Evolutionary conservation across 2,888 invertebrate genomes (phyloP).

Genomic region (Pseudococcus longispinus): DNA sequence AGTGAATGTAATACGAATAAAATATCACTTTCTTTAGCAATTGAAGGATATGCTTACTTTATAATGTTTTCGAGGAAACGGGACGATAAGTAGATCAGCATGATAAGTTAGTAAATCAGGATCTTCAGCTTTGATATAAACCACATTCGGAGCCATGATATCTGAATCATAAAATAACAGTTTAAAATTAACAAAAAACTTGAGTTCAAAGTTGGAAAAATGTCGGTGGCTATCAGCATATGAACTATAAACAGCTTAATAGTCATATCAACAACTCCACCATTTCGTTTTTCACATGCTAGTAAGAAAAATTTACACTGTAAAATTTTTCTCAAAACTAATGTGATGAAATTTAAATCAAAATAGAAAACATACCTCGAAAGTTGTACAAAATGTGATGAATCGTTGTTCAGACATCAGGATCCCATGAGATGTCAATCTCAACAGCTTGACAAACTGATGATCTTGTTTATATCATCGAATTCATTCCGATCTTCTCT

Average conservation of each 20-base stretch:
- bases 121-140: conserved; percentile 99
- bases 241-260: conserved; percentile 63
- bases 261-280: conserved; percentile 63
- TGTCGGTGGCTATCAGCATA: conserved; percentile 70
- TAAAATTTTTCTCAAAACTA: conserved; percentile 63
- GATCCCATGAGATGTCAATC: conserved; percentile 99
- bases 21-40: background rate
- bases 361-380: conserved; percentile 78
- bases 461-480: conserved; percentile 99
- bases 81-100: conserved; percentile 99
- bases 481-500: conserved; percentile 99
- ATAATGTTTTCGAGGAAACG: conserved; percentile 93
- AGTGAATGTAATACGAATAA: background rate
- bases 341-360: conserved; percentile 61
- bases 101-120: conserved; percentile 99
- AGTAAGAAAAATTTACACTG: conserved; percentile 64
- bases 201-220: conserved; percentile 10
- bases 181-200: background rate
- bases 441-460: conserved; percentile 97
- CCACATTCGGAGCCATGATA: conserved; percentile 99
- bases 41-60: conserved; percentile 66
- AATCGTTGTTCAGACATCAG: conserved; percentile 98
- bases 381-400: conserved; percentile 97
- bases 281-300: conserved; percentile 68
- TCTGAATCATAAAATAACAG: conserved; percentile 67